Conservation (phyloP, 2,797 vertebrate species). For the Melanotaenia boesemani region DNA sequence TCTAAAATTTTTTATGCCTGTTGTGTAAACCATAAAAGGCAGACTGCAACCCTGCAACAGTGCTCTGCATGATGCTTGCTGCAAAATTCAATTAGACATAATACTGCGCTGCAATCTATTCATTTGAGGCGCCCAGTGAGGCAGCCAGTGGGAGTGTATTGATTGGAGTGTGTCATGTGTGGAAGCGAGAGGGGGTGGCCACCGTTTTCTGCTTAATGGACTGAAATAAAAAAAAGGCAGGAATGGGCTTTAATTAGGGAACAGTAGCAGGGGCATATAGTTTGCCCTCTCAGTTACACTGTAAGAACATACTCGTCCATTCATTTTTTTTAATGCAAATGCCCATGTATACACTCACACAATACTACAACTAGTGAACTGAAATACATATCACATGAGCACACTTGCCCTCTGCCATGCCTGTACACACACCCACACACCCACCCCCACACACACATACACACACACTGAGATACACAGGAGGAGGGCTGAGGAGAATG, state of each 20-base stretch:
- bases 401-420: conserved; percentile 51
- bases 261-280: conserved; percentile 86
- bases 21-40: conserved; percentile 36
- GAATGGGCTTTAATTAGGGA: conserved; percentile 94
- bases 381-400: conserved; percentile 32
- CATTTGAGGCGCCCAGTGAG: conserved; percentile 85
- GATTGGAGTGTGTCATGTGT: conserved; percentile 92
- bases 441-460: conserved; percentile 7
- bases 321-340: conserved; percentile 50
- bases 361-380: conserved; percentile 30
- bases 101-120: conserved; percentile 89
- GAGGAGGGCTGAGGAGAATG: conserved; percentile 80
- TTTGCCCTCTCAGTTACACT: conserved; percentile 83
- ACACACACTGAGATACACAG: conserved; percentile 66
- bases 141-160: conserved; percentile 90
- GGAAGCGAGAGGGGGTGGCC: conserved; percentile 87
- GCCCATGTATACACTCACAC: conserved; percentile 29
- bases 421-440: conserved; percentile 12
- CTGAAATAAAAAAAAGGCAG: conserved; percentile 92
- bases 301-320: conserved; percentile 54
- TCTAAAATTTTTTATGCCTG: conserved; percentile 1
- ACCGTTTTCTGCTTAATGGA: conserved; percentile 93
- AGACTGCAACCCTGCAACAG: conserved; percentile 41
- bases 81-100: conserved; percentile 90
- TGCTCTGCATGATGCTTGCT: conserved; percentile 54